Base-by-base conservation (phyloP, 2,113 vertebrate species). In the Talpa occidentalis region DNA sequence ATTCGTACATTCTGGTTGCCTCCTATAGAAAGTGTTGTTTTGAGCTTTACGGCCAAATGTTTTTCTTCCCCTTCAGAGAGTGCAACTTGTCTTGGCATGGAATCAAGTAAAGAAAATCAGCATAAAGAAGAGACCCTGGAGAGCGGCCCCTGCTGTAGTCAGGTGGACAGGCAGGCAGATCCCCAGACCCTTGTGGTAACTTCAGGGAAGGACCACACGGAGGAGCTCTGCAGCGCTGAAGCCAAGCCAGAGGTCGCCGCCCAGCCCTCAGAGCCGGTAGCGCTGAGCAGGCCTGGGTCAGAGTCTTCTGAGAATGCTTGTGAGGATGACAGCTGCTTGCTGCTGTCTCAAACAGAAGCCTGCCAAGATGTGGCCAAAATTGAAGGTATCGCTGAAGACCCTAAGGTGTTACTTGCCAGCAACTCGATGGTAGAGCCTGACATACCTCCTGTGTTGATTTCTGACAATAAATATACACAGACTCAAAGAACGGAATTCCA, bases 21-120 rank as follows among this genome's bases (percentile, higher is more conserved):
- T 72, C 85, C 59, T 72, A 52, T 94, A 92, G 88, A 96, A 95
- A 98, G 91, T 64, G 59, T 98, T 96, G 72, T 95, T 96, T 97
- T 88, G 94, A 97, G 96, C 92, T 72, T 89, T 96, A 94, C 80
- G 96, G 96, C 70, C 94, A 94, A 93, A 97, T 89, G 88, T 91
- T 98, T 98, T 96, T 92, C 94, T 96, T 98, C 95, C 37, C 95
- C 90, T 96, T 94, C 97, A 98, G 98, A 98, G 97, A 96, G 77
- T 94, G 97, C 96, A 97, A 95, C 88, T 96, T 95, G 76, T 70
- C 72, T 97, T 96, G 98, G 97, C 96, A 0, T 12, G 84, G 97
- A 92, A 95, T 96, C 97, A 90, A 93, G 96, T 79, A 93, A 60
- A 93, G 97, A 97, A 90, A 93, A 96, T 91, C 87, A 79, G 3